Evolutionary conservation across 2,113 vertebrate genomes (phyloP), one percentile per base, ranked within the genome.

Genomic region (Gymnocephalus cernua): DNA sequence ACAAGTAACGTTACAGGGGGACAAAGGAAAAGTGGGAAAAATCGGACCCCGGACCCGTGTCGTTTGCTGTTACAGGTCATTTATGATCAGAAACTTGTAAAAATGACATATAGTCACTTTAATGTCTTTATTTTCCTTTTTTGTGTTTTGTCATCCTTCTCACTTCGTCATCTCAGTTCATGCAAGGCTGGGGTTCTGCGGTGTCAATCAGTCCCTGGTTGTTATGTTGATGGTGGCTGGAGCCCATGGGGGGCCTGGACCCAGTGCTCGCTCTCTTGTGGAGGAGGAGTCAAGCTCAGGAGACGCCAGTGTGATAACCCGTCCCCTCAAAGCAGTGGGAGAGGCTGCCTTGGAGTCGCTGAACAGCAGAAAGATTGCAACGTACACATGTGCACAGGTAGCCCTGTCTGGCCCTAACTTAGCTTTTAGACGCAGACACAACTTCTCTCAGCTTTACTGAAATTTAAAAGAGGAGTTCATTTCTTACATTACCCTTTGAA

Each of bases 211-310:
- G 89, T 96, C 16, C 95, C 96, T 0, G 89, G 90, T 63, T 97
- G 97, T 86, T 91, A 80, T 0, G 92, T 95, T 0, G 94, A 96
- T 0, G 96, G 97, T 0, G 74, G 83, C 0, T 97, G 96, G 97
- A 93, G 91, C 19, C 79, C 90, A 2, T 98, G 97, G 97, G 95
- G 88, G 0, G 62, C 86, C 2, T 97, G 97, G 97, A 91, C 89
- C 0, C 77, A 93, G 9, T 97, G 97, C 79, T 96, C 96, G 0
- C 53, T 89, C 4, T 89, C 94, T 0, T 98, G 97, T 2, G 96
- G 96, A 0, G 94, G 95, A 0, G 97, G 97, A 25, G 90, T 94
- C 74, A 95, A 90, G 79, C 80, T 89, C 16, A 95, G 96, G 23
- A 84, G 70, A 15, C 94, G 96, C 16, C 83, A 14, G 27, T 98